Base-by-base conservation (phyloP, 2,113 vertebrate species). In the Osmerus eperlanus region DNA sequence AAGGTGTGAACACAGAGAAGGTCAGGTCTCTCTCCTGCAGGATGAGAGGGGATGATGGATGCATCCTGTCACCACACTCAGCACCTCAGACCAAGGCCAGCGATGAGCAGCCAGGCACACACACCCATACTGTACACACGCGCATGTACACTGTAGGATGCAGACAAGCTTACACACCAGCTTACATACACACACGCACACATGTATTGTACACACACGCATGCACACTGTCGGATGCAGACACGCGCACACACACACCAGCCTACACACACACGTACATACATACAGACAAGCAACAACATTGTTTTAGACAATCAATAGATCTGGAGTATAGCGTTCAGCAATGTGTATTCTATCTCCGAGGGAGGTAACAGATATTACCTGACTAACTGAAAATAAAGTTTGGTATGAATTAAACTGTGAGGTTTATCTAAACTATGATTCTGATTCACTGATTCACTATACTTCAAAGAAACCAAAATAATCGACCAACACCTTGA, bases 21-120 rank as follows among this genome's bases (percentile, higher is more conserved):
- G 4, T 12, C 41, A 47, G 41, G 41, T 47, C 60, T 6, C 18
- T 78, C 52, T 32, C 54, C 70, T 74, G 69, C 59, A 12, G 71
- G 65, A 62, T 74, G 29, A 75, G 23, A 53, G 28, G 41, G 72
- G 70, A 81, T 83, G 75, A 87, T 84, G 64, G 77, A 85, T 86
- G 65, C 63, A 77, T 51, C 8, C 67, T 60, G 62, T 81, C 78
- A 74, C 53, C 0, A 56, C 2, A 52, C 55, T 73, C 23, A 64
- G 32, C 70, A 82, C 55, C 70, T 65, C 66, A 84, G 66, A 77
- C 63, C 55, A 23, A 25, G 58, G 71, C 70, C 65, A 54, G 80
- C 70, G 69, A 80, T 73, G 13, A 53, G 23, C 65, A 12, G 18
- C 6, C n/a, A 66, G 65, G n/a, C 41, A 13, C 65, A 51, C 36